Percentiles rank a stretch among this genome's conserved stretches.
Conservation (phyloP, 1,140 invertebrate genomes). For the Aporrectodea caliginosa region DNA sequence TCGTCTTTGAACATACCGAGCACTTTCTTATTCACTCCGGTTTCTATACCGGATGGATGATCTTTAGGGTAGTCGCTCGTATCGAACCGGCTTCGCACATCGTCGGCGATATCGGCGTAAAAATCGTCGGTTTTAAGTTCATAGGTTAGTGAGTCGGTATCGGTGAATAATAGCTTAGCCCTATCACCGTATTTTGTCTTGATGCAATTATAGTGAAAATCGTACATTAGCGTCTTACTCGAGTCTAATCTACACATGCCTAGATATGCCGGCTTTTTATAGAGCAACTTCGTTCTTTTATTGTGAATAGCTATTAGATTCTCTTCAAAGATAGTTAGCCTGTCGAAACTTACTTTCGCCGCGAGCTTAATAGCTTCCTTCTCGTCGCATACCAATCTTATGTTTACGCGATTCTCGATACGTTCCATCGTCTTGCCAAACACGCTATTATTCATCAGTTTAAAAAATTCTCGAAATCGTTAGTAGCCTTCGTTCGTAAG, state of each 20-base stretch:
- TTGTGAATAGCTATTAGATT: slow-evolving; percentile 36
- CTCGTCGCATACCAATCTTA: slow-evolving; percentile 35
- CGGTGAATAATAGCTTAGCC: slow-evolving; percentile 47
- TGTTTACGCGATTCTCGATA: slow-evolving; percentile 45
- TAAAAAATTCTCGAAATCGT: slow-evolving; percentile 57
- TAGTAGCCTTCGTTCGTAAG: slow-evolving; percentile 46
- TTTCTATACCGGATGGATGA: slow-evolving; percentile 34
- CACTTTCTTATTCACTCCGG: slow-evolving; percentile 55
- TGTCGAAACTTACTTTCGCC: slow-evolving; percentile 48
- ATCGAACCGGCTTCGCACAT: slow-evolving; percentile 27
- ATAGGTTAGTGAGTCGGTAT: slow-evolving; percentile 56
- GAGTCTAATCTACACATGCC: slow-evolving; percentile 40
- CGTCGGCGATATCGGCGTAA: no score
- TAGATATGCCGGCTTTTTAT: slow-evolving; percentile 40
- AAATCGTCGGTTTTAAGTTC: slow-evolving; percentile 14
- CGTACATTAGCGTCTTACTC: slow-evolving; percentile 42
- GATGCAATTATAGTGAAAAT: slow-evolving; percentile 46
- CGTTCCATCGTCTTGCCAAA: slow-evolving; percentile 59
- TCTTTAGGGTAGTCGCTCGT: slow-evolving; percentile 37
- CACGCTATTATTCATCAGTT: slow-evolving; percentile 55
- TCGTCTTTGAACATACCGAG: slow-evolving; percentile 60
- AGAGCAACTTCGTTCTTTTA: slow-evolving; percentile 35
- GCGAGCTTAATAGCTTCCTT: slow-evolving; percentile 38
- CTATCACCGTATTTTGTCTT: slow-evolving; percentile 44
- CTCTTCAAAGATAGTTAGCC: slow-evolving; percentile 45